Percentiles rank a stretch among this genome's conserved stretches.
Evolutionary conservation across 1,140 invertebrate genomes (phyloP).

Genomic region (Zaprionus nigranus): DNA sequence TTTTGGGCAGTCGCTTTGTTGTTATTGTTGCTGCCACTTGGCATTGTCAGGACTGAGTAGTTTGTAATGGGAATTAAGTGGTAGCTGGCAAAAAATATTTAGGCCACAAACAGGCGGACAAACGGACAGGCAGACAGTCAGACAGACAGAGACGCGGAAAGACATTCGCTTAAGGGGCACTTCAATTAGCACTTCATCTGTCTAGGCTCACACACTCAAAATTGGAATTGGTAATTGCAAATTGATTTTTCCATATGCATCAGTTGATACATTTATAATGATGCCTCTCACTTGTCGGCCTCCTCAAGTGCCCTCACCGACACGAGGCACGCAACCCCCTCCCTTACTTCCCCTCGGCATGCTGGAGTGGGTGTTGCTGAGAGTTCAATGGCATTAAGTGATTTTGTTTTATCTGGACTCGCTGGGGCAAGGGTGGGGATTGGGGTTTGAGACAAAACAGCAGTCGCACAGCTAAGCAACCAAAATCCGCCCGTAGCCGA

Average conservation of each 20-base stretch:
- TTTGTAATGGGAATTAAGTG: constrained; percentile 75
- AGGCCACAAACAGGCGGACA: constrained; percentile 9
- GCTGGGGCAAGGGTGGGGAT: neutral
- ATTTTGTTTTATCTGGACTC: constrained; percentile 28
- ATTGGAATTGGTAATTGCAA: constrained; percentile 61
- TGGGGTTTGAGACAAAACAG: constrained; percentile 29
- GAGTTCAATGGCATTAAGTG: constrained; percentile 57
- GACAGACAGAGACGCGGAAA: constrained; percentile 13
- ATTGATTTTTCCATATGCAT: constrained; percentile 79
- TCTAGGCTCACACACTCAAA: constrained; percentile 9
- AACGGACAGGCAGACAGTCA: neutral
- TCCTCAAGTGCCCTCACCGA: constrained; percentile 43
- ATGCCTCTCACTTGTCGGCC: constrained; percentile 64
- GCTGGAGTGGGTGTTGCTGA: neutral
- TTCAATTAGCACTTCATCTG: constrained; percentile 77
- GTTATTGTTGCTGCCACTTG: constrained; percentile 53
- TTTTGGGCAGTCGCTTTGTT: constrained; percentile 3
- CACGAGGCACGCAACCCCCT: constrained; percentile 8
- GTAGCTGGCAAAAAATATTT: constrained; percentile 51
- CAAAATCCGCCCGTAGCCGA: neutral
- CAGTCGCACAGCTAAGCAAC: constrained; percentile 26
- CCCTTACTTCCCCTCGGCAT: neutral
- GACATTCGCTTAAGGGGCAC: constrained; percentile 46
- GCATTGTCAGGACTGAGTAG: constrained; percentile 61
- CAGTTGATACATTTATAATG: constrained; percentile 78